phyloP scores from a whole-genome alignment of 37 sponge, comb jelly and placozoan species.

The Halichondria panicea region DNA sequence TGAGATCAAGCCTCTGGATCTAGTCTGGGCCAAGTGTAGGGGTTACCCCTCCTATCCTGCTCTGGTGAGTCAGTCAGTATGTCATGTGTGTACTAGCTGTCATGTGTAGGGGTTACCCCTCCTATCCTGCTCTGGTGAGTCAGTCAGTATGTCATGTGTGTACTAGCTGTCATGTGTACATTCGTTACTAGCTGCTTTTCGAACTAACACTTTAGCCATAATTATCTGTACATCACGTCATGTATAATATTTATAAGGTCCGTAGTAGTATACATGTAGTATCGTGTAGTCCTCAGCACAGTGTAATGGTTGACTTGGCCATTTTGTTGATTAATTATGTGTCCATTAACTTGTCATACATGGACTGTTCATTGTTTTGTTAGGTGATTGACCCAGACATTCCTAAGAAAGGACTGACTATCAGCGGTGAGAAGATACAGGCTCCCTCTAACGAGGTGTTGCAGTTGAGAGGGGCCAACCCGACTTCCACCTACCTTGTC shows the following conservation, averaged over 20 bases:
- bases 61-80: slow-evolving; percentile 67
- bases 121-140: neutral
- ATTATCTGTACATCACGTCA: no score
- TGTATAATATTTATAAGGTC: no score
- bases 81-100: neutral
- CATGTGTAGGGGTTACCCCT: neutral
- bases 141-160: neutral
- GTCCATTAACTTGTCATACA: no score
- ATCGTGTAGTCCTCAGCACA: neutral
- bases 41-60: slow-evolving; percentile 98
- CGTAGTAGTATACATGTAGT: neutral
- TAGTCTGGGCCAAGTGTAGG: slow-evolving; percentile 98
- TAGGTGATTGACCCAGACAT: slow-evolving; percentile 92
- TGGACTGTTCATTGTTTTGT: neutral
- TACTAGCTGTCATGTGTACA: neutral
- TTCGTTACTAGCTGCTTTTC: neutral
- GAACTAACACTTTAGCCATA: no score
- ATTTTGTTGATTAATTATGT: neutral
- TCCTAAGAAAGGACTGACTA: slow-evolving; percentile 57
- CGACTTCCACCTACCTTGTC: slow-evolving; percentile 71
- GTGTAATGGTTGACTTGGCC: neutral
- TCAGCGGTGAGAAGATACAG: slow-evolving; percentile 77
- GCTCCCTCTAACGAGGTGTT: slow-evolving; percentile 90
- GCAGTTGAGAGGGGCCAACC: slow-evolving; percentile 58
- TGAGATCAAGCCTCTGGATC: slow-evolving; percentile 46